Evolutionary conservation across 2,888 invertebrate species (phyloP), one percentile per base, ranked within the genome.

Genomic region (Trichopoda pennipes): DNA sequence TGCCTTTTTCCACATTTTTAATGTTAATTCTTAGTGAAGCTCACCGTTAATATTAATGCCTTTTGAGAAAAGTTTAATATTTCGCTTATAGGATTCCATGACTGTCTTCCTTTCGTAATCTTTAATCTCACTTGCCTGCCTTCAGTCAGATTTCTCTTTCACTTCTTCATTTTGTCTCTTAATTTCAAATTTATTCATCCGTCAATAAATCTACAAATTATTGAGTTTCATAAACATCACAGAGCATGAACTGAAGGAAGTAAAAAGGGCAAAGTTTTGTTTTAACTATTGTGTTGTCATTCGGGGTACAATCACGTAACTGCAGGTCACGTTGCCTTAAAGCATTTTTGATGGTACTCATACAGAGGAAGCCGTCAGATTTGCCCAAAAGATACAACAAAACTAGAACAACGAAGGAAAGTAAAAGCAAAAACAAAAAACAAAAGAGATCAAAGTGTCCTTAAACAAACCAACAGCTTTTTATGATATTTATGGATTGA

Each of bases 401-500:
- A 38, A 38, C 10, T 38, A 38, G 44, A 23, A 14, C 10, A 17
- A 9, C 28, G 19, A 8, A 38, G 2, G 14, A 51, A 17, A 44
- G 66, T 10, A 64, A 49, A 35, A 35, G 35, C 1, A 47, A 2
- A 21, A 16, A 23, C 1, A 42, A 55, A 28, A 53, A n/a, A 68
- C 19, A 28, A 53, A n/a, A 68, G n/a, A 42, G 38, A 55, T 35
- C 23, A 35, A 74, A 49, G 21, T 61, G 63, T 58, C 56, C 44
- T 70, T 9, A 32, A 69, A 28, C 16, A 42, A 69, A 28, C 16
- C 32, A 69, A 56, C 56, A 49, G 38, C 32, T 74, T 74, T 42
- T 9, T 69, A 42, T 17, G 55, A 49, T 73, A 68, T 69, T 74
- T 75, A 70, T 64, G 80, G 70, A 74, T 69, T 75, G 53, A 75